These are phyloP conservation scores for Fulica atra DNA, from an alignment of 2,113 vertebrate species.

Conservation along the genomic window DNA sequence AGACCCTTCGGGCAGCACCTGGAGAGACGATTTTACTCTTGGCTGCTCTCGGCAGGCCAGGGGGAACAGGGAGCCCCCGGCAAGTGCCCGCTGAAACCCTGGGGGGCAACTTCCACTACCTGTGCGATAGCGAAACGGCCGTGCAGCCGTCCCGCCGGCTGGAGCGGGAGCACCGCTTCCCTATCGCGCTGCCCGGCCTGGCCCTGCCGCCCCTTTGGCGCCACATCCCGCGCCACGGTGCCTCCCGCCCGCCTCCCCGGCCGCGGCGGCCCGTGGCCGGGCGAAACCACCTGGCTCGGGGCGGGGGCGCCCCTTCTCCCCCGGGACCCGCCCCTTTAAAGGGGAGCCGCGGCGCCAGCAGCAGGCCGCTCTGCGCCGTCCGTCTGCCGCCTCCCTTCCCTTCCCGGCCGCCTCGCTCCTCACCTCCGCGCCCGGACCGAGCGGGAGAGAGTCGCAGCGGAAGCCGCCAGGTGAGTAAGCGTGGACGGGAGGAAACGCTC, in stretches of 20 bases:
- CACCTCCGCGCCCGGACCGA: too few species aligned
- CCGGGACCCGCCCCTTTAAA: neutral
- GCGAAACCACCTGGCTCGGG: constrained; percentile 24
- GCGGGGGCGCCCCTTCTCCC: neutral
- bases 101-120: too few species aligned
- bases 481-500: too few species aligned
- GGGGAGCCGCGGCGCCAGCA: neutral
- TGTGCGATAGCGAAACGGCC: neutral
- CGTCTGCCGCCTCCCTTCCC: neutral
- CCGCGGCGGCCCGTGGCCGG: neutral
- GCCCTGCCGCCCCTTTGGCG: too few species aligned
- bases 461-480: neutral
- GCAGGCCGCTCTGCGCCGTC: accelerated
- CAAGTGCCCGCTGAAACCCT: too few species aligned
- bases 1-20: neutral
- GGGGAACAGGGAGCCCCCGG: too few species aligned
- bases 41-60: too few species aligned
- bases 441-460: too few species aligned
- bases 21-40: neutral
- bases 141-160: accelerated
- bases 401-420: neutral
- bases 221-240: neutral
- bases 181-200: too few species aligned
- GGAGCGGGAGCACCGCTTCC: accelerated
- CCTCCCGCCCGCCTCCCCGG: too few species aligned